Conservation (phyloP, 2,113 vertebrate genomes). For the Pongo pygmaeus region DNA sequence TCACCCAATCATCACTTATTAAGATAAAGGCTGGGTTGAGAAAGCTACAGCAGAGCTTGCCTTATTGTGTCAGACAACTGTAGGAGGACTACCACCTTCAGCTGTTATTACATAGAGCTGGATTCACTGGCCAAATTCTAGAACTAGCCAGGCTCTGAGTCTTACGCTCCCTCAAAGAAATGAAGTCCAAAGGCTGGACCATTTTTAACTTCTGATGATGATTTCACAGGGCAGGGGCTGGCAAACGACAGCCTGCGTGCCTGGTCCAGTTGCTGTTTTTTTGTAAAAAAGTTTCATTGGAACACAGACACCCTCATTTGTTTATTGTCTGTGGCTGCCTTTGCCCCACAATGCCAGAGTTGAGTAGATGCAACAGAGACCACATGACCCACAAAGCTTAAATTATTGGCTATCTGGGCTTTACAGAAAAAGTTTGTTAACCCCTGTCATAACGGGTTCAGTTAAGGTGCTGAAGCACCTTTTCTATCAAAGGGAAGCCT, state of each 20-base stretch:
- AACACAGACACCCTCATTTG: not conserved
- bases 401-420: not conserved
- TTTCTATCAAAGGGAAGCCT: conserved; percentile 4
- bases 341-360: not conserved
- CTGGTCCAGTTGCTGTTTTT: not conserved
- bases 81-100: not conserved
- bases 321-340: not conserved
- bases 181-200: not conserved
- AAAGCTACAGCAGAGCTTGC: not conserved
- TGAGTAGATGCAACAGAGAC: not conserved
- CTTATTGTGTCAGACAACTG: not conserved
- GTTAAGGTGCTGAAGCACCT: not conserved
- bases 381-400: not conserved
- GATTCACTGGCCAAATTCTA: not conserved
- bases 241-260: not conserved
- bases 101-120: not conserved
- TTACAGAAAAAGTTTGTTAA: not conserved
- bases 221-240: not conserved
- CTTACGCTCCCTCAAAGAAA: conserved; percentile 18
- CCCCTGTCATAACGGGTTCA: not conserved
- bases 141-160: not conserved
- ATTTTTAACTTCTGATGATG: conserved; percentile 49
- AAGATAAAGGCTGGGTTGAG: not conserved
- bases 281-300: not conserved
- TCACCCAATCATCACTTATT: not conserved